Conservation (phyloP, 1,140 invertebrate genomes). For the Conus ventricosus region DNA sequence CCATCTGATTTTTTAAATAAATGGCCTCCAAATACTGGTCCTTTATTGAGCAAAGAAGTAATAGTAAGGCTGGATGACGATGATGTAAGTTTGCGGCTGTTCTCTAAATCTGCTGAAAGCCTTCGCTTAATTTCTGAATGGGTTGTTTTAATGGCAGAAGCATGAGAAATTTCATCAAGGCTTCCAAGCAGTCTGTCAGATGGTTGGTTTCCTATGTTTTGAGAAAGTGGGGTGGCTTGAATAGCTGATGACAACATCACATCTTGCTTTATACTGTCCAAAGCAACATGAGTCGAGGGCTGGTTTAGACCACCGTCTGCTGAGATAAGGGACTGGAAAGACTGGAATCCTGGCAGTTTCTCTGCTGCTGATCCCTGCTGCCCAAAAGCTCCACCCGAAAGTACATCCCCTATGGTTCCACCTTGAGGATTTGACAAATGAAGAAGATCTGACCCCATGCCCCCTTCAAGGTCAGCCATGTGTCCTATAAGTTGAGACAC, state of each 20-base stretch:
- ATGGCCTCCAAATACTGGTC: constrained; percentile 21
- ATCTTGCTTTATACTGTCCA: constrained; percentile 45
- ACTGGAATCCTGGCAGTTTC: constrained; percentile 30
- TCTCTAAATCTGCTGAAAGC: constrained; percentile 61
- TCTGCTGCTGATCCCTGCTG: constrained; percentile 17
- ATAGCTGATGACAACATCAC: constrained; percentile 47
- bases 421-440: constrained; percentile 19
- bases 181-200: constrained; percentile 7
- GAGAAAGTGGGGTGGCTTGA: neutral
- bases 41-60: constrained; percentile 32
- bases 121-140: constrained; percentile 60
- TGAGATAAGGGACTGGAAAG: constrained; percentile 27
- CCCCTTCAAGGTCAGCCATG: constrained; percentile 28
- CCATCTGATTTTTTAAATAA: constrained; percentile 26
- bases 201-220: neutral
- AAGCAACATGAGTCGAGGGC: constrained; percentile 11
- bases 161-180: constrained; percentile 18
- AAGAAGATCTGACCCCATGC: constrained; percentile 28
- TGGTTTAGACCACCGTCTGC: neutral
- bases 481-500: constrained; percentile 28
- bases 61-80: constrained; percentile 28
- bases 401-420: constrained; percentile 6
- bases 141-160: constrained; percentile 17
- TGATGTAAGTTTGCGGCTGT: constrained; percentile 17
- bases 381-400: neutral